Base-by-base conservation (phyloP, 2,797 vertebrate species). In the Hippopotamyrus pictus region DNA sequence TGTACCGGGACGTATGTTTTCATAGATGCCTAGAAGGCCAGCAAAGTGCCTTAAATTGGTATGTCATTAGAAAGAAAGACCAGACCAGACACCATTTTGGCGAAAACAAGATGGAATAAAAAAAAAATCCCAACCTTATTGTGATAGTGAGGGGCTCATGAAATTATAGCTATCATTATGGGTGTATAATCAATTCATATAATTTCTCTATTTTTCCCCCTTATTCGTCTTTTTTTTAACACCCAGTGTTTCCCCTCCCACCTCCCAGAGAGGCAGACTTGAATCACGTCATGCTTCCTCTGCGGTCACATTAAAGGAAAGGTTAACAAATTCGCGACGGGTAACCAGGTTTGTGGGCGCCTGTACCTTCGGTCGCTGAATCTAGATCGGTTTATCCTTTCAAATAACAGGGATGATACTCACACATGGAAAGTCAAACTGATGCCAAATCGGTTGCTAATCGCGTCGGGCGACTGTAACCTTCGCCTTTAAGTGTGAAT, bases 301-400 rank as follows among this genome's bases (percentile, higher is more conserved):
- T 53, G 89, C 59, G 46, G 5, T 90, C 88, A 90, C 86, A 14
- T 90, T 89, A 91, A 91, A 93, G 69, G 90, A 92, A 90, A 89
- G 91, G 57, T 89, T 87, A 88, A 82, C 90, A 91, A 88, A 83
- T 83, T 22, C 50, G 84, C 9, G 53, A 59, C 17, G 51, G n/a
- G 54, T 2, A 76, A 37, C 33, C 69, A 7, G 33, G 69, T 17
- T 59, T 44, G 22, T 12, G 2, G 17, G 14, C 17, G 41, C 44
- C 2, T 51, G 8, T 22, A 11, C 48, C 48, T 85, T 53, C 83
- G 11, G 44, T 51, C 46, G 9, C 83, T 85, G 83, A 85, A 14
- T 85, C 83, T 17, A 51, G 83, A 53, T 85, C 83, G 48, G 83
- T 85, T 53, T 51, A 50, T 51, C 83, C 22, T 51, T 51, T 51